Conservation (phyloP, 2,888 invertebrate species). For the Hemithea aestivaria region DNA sequence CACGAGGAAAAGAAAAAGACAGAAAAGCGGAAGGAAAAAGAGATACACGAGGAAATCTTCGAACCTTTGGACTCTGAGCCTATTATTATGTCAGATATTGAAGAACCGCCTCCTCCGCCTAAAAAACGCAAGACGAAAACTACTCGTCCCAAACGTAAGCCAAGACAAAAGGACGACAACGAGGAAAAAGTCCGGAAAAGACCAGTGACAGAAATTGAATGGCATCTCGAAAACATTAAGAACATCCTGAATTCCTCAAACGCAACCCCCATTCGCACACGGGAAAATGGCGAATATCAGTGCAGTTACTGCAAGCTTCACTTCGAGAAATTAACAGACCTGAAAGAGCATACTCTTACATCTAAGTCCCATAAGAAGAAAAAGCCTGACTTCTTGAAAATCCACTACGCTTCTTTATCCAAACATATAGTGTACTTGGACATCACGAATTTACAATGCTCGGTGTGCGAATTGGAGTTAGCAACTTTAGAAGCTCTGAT, state of each 20-base stretch:
- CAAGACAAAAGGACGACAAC: conserved; percentile 3
- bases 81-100: conserved; percentile 8
- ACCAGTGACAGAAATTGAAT: conserved; percentile 43
- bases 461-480: conserved; percentile 39
- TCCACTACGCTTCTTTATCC: conserved; percentile 35
- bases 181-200: conserved; percentile 26
- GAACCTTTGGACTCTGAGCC: conserved; percentile 17
- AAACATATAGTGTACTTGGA: conserved; percentile 54
- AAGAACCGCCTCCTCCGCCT: neutral
- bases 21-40: conserved; percentile 10
- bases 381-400: conserved; percentile 43
- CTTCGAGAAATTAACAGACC: conserved; percentile 43
- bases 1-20: neutral
- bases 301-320: conserved; percentile 57
- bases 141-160: conserved; percentile 8
- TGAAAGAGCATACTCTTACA: conserved; percentile 46
- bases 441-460: conserved; percentile 48
- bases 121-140: conserved; percentile 10
- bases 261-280: conserved; percentile 52
- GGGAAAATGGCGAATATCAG: conserved; percentile 42
- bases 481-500: conserved; percentile 43
- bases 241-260: conserved; percentile 49
- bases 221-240: conserved; percentile 55
- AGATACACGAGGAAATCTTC: conserved; percentile 12
- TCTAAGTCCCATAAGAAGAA: conserved; percentile 26